These are phyloP conservation scores for Ligdia adustata DNA, from an alignment of 2,888 invertebrate species.

Conservation along the genomic window DNA sequence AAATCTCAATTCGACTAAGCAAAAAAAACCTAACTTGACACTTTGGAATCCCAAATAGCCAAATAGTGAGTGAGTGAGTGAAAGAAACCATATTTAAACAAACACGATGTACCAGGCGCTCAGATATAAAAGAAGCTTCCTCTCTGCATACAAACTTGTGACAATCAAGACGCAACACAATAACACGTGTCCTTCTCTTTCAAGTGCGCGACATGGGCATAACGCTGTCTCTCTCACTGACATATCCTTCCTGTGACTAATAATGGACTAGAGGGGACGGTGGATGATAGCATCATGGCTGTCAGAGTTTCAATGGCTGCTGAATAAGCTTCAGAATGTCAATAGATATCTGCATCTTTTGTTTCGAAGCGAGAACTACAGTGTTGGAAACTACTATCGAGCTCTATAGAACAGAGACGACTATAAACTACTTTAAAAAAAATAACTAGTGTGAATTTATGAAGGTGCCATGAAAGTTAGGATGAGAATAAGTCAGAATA, in stretches of 20 bases:
- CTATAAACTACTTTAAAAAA: slow-evolving; percentile 5
- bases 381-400: slow-evolving; percentile 20
- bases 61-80: too few relatives aligned
- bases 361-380: slow-evolving; percentile 32
- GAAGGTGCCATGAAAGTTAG: slow-evolving; percentile 1
- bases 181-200: slow-evolving; percentile 69
- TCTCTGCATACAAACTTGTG: slow-evolving; percentile 70
- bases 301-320: slow-evolving; percentile 56
- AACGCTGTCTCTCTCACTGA: slow-evolving; percentile 71
- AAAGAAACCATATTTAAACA: slow-evolving; percentile 45
- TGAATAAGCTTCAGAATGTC: slow-evolving; percentile 51
- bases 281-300: slow-evolving; percentile 62
- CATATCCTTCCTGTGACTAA: slow-evolving; percentile 73
- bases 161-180: slow-evolving; percentile 75
- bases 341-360: slow-evolving; percentile 49
- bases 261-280: slow-evolving; percentile 62
- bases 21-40: too few relatives aligned
- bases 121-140: slow-evolving; percentile 65
- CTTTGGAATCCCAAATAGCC: too few relatives aligned
- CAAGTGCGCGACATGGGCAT: slow-evolving; percentile 63
- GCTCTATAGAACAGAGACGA: slow-evolving; percentile 1
- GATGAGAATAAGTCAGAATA: background rate
- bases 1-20: too few relatives aligned
- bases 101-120: slow-evolving; percentile 49
- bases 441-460: background rate